phyloP scores from a whole-genome alignment of 2,888 invertebrate genomes.

The Epinotia bilunana region DNA sequence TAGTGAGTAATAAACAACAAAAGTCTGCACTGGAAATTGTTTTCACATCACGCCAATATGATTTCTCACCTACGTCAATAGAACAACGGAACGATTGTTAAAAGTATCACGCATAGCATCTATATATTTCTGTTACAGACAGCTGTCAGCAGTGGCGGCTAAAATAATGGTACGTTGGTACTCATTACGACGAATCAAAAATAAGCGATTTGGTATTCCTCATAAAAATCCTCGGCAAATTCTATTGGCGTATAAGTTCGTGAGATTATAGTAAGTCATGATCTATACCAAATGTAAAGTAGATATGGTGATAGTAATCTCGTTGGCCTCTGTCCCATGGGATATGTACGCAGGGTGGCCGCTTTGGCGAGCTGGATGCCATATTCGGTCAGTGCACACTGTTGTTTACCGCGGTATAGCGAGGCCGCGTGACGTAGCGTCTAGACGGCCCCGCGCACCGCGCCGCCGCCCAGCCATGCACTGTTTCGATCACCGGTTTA shows the following conservation, averaged over 20 bases:
- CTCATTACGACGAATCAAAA: background rate
- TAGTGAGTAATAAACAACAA: too few relatives aligned
- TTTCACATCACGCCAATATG: background rate
- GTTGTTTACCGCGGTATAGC: constrained; percentile 85
- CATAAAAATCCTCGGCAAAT: background rate
- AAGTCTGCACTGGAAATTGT: too few relatives aligned
- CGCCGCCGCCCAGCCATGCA: constrained; percentile 68
- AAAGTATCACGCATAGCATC: background rate
- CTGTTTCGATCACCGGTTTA: constrained; percentile 81
- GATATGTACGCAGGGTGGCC: constrained; percentile 63
- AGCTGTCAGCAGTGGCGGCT: background rate
- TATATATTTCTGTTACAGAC: background rate
- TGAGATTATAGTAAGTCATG: background rate
- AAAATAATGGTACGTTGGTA: background rate
- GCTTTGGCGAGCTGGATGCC: constrained; percentile 73
- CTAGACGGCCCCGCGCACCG: constrained; percentile 71
- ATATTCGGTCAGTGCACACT: constrained; percentile 84
- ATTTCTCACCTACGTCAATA: background rate
- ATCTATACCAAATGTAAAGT: constrained; percentile 4
- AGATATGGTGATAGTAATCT: constrained; percentile 10
- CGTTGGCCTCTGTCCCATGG: constrained; percentile 39
- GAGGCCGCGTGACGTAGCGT: constrained; percentile 86
- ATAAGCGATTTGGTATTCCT: background rate
- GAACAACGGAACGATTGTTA: too few relatives aligned
- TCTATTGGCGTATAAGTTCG: background rate